These are phyloP conservation scores for Abrostola tripartita DNA, from an alignment of 2,888 invertebrate genomes.

Conservation along the genomic window DNA sequence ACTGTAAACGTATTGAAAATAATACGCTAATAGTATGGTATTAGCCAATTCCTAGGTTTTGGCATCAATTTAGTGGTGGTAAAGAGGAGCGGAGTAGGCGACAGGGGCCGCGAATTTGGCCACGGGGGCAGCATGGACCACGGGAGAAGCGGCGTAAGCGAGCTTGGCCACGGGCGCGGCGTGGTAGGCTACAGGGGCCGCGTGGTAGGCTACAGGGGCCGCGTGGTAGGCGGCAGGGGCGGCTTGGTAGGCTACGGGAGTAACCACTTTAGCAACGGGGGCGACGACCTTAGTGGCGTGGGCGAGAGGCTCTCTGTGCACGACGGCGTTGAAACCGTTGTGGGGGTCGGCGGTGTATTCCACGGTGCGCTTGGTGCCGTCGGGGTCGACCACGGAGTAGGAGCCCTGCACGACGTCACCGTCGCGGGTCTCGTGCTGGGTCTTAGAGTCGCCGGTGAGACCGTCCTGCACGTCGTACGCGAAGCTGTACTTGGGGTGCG, in stretches of 20 bases:
- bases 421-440: constrained; percentile 81
- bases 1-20: constrained; percentile 59
- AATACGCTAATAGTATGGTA: constrained; percentile 60
- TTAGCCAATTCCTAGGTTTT: constrained; percentile 68
- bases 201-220: constrained; percentile 55
- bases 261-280: constrained; percentile 54
- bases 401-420: constrained; percentile 85
- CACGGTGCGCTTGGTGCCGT: constrained; percentile 87
- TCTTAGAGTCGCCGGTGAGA: constrained; percentile 84
- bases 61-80: constrained; percentile 79
- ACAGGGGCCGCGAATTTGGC: constrained; percentile 66
- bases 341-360: constrained; percentile 84
- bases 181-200: constrained; percentile 60
- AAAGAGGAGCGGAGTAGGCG: constrained; percentile 69
- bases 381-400: constrained; percentile 87
- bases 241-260: constrained; percentile 37
- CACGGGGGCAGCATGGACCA: constrained; percentile 55
- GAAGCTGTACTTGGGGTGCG: constrained; percentile 81
- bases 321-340: constrained; percentile 88
- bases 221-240: constrained; percentile 55
- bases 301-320: constrained; percentile 79
- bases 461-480: constrained; percentile 88
- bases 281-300: constrained; percentile 70
- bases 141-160: constrained; percentile 62
- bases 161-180: constrained; percentile 89